phyloP scores from a whole-genome alignment of 2,113 vertebrate species.

The Perognathus longimembris region DNA sequence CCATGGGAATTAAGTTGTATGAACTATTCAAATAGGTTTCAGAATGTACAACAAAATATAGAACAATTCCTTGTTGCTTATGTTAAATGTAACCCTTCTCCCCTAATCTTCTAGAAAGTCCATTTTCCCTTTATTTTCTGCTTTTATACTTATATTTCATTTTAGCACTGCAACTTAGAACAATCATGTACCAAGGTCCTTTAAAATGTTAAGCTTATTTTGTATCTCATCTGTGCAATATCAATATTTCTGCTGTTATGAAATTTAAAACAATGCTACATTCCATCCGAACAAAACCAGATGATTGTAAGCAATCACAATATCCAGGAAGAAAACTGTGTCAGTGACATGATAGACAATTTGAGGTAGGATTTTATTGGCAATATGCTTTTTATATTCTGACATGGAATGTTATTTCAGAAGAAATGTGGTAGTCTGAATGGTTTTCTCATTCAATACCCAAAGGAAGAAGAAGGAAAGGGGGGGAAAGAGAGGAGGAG shows the following conservation, averaged over 20 bases:
- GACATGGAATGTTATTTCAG: background rate
- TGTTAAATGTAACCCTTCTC: background rate
- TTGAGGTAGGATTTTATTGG: background rate
- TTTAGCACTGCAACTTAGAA: background rate
- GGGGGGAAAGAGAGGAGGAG: too few relatives aligned
- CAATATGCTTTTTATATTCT: background rate
- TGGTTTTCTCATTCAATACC: background rate
- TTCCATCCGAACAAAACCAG: background rate
- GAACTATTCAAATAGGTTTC: background rate
- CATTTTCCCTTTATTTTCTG: background rate
- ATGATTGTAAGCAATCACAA: background rate
- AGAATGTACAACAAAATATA: slow-evolving; percentile 22
- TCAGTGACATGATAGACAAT: background rate
- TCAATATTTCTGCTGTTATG: too few relatives aligned
- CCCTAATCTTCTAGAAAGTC: background rate
- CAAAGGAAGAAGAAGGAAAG: background rate
- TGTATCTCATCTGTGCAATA: background rate
- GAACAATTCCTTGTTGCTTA: background rate
- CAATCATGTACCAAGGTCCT: background rate
- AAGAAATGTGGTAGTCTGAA: background rate
- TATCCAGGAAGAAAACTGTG: background rate
- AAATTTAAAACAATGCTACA: background rate
- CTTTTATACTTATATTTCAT: background rate
- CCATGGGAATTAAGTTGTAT: background rate
- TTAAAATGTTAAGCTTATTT: background rate